Base-by-base conservation (phyloP, 1,140 invertebrate species). In the Panagrolaimus sp. region DNA sequence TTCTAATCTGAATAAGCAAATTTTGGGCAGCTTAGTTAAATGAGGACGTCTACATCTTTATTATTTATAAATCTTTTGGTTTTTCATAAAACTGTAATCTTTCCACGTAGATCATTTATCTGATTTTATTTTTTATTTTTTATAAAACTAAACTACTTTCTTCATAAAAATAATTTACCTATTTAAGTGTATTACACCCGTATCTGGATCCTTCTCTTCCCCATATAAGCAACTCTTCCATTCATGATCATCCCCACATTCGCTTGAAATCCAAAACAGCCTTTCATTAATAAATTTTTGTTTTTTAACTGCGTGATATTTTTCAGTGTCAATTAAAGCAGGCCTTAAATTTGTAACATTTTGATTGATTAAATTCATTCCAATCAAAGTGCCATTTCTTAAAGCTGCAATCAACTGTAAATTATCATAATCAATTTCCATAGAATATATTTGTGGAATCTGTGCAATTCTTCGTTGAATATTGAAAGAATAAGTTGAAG, bases 191-290 rank as follows among this genome's bases (percentile, higher is more conserved):
- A 20, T 20, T 57, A 25, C 27, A 27, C 51, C 65, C 25, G 20
- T 61, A 11, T 47, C 75, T 7, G 61, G 27, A n/a, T 74, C 72
- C 43, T 72, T 72, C 25, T 74, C 72, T 25, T 74, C 72, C 48
- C 72, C 48, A 20, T 31, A 75, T 4, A 75, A 51, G 47, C 74
- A 75, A 5, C 27, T 65, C 9, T 67, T 48, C 74, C 73, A 75
- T 8, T 71, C 75, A 45, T 75, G 74, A 16, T 72, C 63, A 31
- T 77, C 78, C 5, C 78, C 76, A 67, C 76, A 78, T 5, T 62
- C 47, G 5, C 43, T 70, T 13, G 76, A 79, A 13, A 72, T 70
- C 76, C 76, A 78, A 43, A 81, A 78, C n/a, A 80, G 47, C 1
- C 75, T 66, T 9, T 73, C 61, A 47, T 48, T 57, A 9, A 67